A percentile compares a stretch with the other conserved stretches of the same genome.
These are phyloP conservation scores for Anarhynchus alexandrinus DNA, from an alignment of 2,113 vertebrate genomes.

Conservation along the genomic window DNA sequence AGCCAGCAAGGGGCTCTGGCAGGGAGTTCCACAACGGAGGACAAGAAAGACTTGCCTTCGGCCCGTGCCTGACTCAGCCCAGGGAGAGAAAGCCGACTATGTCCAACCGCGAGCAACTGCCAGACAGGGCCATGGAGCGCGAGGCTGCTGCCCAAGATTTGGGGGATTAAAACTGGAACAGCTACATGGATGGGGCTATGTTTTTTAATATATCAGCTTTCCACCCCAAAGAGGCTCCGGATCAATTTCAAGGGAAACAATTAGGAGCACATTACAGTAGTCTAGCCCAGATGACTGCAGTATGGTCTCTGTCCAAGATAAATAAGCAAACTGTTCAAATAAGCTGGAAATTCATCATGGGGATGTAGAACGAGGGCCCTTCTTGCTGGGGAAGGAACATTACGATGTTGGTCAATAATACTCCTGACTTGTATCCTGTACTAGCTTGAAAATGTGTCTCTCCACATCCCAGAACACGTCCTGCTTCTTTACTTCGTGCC, in stretches of 20 bases:
- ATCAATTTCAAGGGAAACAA: constrained; percentile 59
- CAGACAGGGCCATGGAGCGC: constrained; percentile 14
- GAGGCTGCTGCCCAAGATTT: constrained; percentile 18
- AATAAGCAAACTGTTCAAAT: constrained; percentile 32
- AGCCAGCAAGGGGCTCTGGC: constrained; percentile 70
- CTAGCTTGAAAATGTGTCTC: constrained; percentile 1
- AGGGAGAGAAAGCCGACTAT: constrained; percentile 2
- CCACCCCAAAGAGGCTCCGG: constrained; percentile 9
- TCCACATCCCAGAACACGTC: neutral
- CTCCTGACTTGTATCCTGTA: neutral
- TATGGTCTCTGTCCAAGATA: neutral
- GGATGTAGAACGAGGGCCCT: neutral
- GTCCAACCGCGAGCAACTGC: constrained; percentile 45
- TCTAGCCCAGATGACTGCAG: constrained; percentile 27
- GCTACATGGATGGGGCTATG: neutral
- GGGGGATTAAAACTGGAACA: constrained; percentile 28
- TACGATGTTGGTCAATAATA: neutral
- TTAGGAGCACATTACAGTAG: constrained; percentile 42
- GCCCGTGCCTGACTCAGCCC: constrained; percentile 40
- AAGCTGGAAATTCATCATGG: neutral
- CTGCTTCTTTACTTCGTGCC: neutral
- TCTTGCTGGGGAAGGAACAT: neutral
- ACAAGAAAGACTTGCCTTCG: constrained; percentile 60
- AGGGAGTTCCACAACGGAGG: constrained; percentile 36
- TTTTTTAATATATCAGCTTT: constrained; percentile 21